A percentile compares a stretch with the other conserved stretches of the same genome.
Conservation (phyloP, 2,113 vertebrate species). For the Heloderma charlesbogerti region DNA sequence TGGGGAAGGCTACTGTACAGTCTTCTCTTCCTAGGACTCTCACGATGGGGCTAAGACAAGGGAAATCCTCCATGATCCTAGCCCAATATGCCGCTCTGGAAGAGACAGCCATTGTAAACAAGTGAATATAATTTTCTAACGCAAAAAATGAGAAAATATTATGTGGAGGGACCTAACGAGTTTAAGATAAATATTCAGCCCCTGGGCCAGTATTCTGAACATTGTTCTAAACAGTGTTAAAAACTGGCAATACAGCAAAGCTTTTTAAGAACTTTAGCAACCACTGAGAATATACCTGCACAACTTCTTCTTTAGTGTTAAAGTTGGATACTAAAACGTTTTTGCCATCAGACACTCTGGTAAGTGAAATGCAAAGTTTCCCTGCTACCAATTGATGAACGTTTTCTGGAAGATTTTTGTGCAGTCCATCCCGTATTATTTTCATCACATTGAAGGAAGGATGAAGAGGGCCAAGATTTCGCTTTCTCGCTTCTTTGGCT, state of each 20-base stretch:
- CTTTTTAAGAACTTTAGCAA: not conserved
- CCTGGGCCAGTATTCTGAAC: not conserved
- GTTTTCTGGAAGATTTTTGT: slow-evolving; percentile 82
- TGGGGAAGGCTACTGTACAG: no score
- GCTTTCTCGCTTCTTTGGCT: slow-evolving; percentile 80
- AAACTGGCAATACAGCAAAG: not conserved
- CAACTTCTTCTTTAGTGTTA: slow-evolving; percentile 89
- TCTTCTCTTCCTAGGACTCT: not conserved
- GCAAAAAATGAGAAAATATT: not conserved
- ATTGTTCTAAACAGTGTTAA: not conserved
- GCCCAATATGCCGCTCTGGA: not conserved
- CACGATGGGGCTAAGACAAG: not conserved
- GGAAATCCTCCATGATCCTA: no score
- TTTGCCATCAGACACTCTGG: slow-evolving; percentile 88
- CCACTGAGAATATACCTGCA: slow-evolving; percentile 81
- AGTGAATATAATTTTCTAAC: not conserved
- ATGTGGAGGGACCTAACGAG: not conserved
- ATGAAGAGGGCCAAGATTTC: slow-evolving; percentile 87
- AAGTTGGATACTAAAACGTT: slow-evolving; percentile 92
- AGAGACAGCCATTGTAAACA: not conserved
- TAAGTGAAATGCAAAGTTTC: slow-evolving; percentile 86
- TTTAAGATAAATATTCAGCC: not conserved
- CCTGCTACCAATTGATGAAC: slow-evolving; percentile 81
- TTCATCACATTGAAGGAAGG: slow-evolving; percentile 86
- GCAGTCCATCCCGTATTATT: slow-evolving; percentile 77